These are phyloP conservation scores for Dromaius novaehollandiae DNA, from an alignment of 2,113 vertebrate genomes.

Conservation along the genomic window DNA sequence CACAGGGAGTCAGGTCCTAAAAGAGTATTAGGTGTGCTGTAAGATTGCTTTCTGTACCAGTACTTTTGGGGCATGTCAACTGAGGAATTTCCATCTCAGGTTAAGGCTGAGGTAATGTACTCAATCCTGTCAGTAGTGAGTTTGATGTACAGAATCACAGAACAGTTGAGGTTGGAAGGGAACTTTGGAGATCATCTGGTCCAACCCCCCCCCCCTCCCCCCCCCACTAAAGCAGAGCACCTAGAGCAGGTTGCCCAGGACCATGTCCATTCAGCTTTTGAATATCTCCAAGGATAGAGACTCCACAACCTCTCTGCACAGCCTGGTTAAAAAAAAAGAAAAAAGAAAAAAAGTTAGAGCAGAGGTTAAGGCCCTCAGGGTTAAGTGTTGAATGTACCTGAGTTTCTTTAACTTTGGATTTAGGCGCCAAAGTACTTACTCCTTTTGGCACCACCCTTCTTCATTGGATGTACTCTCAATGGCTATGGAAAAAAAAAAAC, in stretches of 20 bases:
- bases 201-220: too few species aligned
- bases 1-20: neutral
- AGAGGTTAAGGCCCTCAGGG: neutral
- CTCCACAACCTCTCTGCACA: too few species aligned
- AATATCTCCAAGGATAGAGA: too few species aligned
- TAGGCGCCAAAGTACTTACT: neutral
- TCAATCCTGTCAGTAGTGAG: neutral
- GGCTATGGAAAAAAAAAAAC: neutral
- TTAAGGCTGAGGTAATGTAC: neutral
- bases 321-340: neutral
- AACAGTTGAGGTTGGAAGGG: too few species aligned
- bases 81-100: neutral
- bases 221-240: too few species aligned
- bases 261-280: too few species aligned
- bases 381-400: neutral
- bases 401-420: neutral
- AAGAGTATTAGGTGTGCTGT: fast-evolving
- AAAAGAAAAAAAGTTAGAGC: neutral
- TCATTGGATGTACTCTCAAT: neutral
- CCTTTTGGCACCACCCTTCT: neutral
- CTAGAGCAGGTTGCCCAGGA: too few species aligned
- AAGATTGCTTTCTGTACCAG: neutral
- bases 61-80: neutral
- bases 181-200: too few species aligned
- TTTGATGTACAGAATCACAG: neutral